A percentile compares a stretch with the other conserved stretches of the same genome.
phyloP scores from a whole-genome alignment of 2,888 invertebrate genomes.

The Laspeyria flexula region DNA sequence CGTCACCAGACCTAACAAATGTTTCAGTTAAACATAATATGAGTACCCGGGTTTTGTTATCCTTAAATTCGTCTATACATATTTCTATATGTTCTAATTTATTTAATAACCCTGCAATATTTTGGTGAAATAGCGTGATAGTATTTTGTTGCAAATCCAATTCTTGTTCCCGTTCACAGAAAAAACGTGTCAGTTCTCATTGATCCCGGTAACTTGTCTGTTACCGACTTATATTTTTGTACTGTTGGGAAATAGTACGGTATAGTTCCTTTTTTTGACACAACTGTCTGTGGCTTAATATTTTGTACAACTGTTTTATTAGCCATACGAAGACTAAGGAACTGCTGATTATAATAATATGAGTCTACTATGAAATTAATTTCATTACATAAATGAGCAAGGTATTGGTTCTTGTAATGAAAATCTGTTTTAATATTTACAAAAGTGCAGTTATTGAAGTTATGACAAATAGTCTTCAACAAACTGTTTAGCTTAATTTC shows the following conservation, averaged over 20 bases:
- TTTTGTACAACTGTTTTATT: too few species aligned
- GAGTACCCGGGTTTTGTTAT: background rate
- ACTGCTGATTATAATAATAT: background rate
- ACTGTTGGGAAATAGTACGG: background rate
- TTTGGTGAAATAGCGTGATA: constrained; percentile 5
- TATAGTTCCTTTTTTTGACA: background rate
- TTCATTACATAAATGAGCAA: background rate
- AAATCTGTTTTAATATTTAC: background rate
- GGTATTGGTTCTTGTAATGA: background rate
- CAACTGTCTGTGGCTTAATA: too few species aligned
- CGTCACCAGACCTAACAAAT: constrained; percentile 1
- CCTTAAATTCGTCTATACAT: background rate
- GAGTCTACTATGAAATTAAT: background rate
- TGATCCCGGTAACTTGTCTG: background rate
- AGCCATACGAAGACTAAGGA: background rate
- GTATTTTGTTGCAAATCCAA: too few species aligned
- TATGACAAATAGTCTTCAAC: constrained; percentile 2
- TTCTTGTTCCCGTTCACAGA: too few species aligned
- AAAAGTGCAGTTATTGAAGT: constrained; percentile 1
- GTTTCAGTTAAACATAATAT: constrained; percentile 7
- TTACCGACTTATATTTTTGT: background rate
- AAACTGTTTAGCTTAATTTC: background rate
- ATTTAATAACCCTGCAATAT: constrained; percentile 1
- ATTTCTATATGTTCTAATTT: constrained; percentile 1
- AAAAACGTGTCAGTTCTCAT: background rate